Evolutionary conservation across 2,888 invertebrate genomes (phyloP), one percentile per base, ranked within the genome.

Genomic region (Kryphioiulus occultus): DNA sequence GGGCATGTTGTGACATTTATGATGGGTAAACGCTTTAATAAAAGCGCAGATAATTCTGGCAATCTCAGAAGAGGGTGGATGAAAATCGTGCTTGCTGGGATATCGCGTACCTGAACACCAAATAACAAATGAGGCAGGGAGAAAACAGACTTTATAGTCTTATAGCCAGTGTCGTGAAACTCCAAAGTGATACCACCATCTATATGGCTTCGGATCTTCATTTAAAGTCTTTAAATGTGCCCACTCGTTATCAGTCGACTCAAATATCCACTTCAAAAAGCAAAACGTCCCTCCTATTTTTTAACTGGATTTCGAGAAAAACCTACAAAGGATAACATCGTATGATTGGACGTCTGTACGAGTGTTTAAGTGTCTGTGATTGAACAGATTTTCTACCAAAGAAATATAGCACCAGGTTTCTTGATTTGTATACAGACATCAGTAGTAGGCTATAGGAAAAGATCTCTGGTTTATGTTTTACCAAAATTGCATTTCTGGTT

Each of bases 1-100:
- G 78, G 30, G 30, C 30, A 78, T 78, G 78, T 78, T 78, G 78
- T 78, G 78, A 78, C 78, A 78, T 78, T 78, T 78, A 78, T 78
- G 78, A 78, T 78, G 78, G 78, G 78, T 78, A 78, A 78, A 78
- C 17, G 78, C 78, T 78, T 78, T 78, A 78, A 78, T 78, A 78
- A 78, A 78, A 78, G 78, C 30, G 30, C 78, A 32, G 78, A 78
- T 78, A 78, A 78, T 78, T 78, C 78, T 30, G 30, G 78, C 78
- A 78, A 78, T 78, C 78, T 78, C 78, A 26, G 30, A 68, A 78
- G 78, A 78, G 78, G 78, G 78, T 68, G 78, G 30, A 30, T 78
- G 17, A 12, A n/a, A 78, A 15, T 78, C 30, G 78, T 78, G 30
- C 78, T 17, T 30, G 78, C 78, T 78, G 78, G 17, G 78, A 30